These are phyloP conservation scores for Pilophorus perplexus DNA, from an alignment of 2,888 invertebrate species.

Conservation along the genomic window DNA sequence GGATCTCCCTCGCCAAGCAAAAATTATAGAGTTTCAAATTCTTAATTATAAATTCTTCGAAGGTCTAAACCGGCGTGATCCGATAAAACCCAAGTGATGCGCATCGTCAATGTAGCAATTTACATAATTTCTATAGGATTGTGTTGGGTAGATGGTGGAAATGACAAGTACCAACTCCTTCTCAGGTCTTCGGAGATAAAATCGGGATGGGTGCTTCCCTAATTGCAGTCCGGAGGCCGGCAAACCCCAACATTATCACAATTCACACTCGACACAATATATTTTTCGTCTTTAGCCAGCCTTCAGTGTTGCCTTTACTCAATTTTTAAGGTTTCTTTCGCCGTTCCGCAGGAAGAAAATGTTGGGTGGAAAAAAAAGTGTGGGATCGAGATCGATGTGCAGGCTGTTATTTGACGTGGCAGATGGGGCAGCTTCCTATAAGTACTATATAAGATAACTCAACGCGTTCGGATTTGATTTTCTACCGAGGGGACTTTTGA, in stretches of 20 bases:
- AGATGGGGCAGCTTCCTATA: neutral
- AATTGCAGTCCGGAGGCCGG: constrained; percentile 25
- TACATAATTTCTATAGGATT: constrained; percentile 33
- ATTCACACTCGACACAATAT: constrained; percentile 40
- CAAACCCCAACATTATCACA: constrained; percentile 29
- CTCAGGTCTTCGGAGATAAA: constrained; percentile 17
- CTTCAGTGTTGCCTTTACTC: neutral
- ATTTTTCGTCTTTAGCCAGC: constrained; percentile 28
- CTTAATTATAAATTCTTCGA: constrained; percentile 32
- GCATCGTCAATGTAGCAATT: constrained; percentile 33
- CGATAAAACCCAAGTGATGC: constrained; percentile 35
- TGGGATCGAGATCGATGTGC: neutral
- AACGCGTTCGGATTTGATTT: too few species aligned
- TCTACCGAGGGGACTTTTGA: too few species aligned
- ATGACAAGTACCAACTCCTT: constrained; percentile 24
- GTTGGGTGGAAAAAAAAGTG: constrained; percentile 8
- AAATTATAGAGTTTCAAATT: constrained; percentile 32
- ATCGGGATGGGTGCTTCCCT: constrained; percentile 28
- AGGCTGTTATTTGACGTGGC: neutral
- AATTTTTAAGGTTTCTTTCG: constrained; percentile 13
- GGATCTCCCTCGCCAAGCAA: neutral
- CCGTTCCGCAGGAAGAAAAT: constrained; percentile 1
- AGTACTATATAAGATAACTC: too few species aligned
- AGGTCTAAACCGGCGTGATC: constrained; percentile 23
- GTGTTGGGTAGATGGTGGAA: constrained; percentile 22